Evolutionary conservation across 37 sponge, comb jelly and placozoan genomes (phyloP).

Genomic region (Tethya wilhelma): DNA sequence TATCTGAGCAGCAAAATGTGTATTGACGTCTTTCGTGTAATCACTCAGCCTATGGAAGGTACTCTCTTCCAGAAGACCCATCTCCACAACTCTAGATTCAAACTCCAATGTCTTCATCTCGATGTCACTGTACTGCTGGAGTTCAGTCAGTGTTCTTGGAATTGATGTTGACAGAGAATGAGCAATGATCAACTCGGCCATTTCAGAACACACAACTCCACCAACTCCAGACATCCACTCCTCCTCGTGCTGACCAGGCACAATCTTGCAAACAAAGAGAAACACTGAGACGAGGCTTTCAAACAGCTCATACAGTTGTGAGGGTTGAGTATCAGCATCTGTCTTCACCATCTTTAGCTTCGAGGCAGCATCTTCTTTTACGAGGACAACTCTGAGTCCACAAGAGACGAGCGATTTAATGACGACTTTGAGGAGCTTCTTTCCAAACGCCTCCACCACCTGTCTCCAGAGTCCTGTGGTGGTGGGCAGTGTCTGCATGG

Average conservation of each 20-base stretch:
- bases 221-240: slow-evolving; percentile 48
- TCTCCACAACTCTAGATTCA: slow-evolving; percentile 14
- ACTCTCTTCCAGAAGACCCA: slow-evolving; percentile 28
- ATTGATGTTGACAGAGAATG: slow-evolving; percentile 31
- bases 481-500: slow-evolving; percentile 11
- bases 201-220: slow-evolving; percentile 11
- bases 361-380: not conserved
- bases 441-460: not conserved
- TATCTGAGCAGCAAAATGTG: slow-evolving; percentile 53
- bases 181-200: slow-evolving; percentile 40
- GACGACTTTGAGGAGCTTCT: slow-evolving; percentile 19
- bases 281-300: slow-evolving; percentile 28
- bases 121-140: slow-evolving; percentile 11
- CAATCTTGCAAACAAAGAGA: not conserved
- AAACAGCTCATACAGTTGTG: slow-evolving; percentile 12
- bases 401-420: slow-evolving; percentile 28
- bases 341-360: slow-evolving; percentile 5
- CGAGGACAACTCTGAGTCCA: not conserved
- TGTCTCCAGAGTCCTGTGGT: slow-evolving; percentile 9
- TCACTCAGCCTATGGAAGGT: slow-evolving; percentile 52
- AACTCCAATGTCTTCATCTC: slow-evolving; percentile 19
- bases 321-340: not conserved
- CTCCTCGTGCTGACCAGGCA: slow-evolving; percentile 11
- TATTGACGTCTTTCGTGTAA: slow-evolving; percentile 55
- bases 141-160: slow-evolving; percentile 34